A percentile compares a stretch with the other conserved stretches of the same genome.
phyloP scores from a whole-genome alignment of 1,140 invertebrate genomes.

The Leptinotarsa defecta region DNA sequence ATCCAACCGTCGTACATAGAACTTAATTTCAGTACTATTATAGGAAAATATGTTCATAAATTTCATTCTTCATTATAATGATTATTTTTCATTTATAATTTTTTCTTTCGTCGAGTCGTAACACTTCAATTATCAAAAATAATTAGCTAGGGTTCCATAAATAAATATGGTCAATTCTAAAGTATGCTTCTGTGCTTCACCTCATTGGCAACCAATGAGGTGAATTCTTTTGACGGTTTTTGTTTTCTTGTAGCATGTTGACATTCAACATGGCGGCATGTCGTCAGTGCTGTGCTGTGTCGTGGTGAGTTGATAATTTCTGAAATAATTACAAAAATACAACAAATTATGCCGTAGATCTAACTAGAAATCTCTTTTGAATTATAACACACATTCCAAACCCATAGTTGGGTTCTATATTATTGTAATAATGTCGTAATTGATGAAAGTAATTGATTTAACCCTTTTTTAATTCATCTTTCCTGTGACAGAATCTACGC shows the following conservation, averaged over 20 bases:
- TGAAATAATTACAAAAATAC: constrained; percentile 45
- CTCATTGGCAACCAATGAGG: constrained; percentile 10
- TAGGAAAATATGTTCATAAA: no score
- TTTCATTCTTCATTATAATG: no score
- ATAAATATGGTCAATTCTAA: no score
- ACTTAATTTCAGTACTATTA: no score
- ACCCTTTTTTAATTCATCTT: constrained; percentile 45
- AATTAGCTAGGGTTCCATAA: no score
- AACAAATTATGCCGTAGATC: constrained; percentile 39
- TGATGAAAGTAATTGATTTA: constrained; percentile 28
- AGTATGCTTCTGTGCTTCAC: no score
- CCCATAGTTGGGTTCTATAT: neutral
- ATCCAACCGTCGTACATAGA: no score
- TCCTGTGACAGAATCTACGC: constrained; percentile 42
- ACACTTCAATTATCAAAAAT: no score
- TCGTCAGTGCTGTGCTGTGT: constrained; percentile 93
- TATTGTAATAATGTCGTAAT: neutral
- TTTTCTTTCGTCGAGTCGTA: no score
- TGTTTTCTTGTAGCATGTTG: constrained; percentile 59
- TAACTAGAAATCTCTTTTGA: constrained; percentile 40
- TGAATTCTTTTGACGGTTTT: constrained; percentile 30
- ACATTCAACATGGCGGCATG: constrained; percentile 90
- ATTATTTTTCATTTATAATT: no score
- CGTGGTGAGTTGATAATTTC: constrained; percentile 70
- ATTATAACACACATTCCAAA: neutral